These are phyloP conservation scores for Schizopygopsis malacanthus DNA, from an alignment of 2,797 vertebrate species.

Conservation along the genomic window DNA sequence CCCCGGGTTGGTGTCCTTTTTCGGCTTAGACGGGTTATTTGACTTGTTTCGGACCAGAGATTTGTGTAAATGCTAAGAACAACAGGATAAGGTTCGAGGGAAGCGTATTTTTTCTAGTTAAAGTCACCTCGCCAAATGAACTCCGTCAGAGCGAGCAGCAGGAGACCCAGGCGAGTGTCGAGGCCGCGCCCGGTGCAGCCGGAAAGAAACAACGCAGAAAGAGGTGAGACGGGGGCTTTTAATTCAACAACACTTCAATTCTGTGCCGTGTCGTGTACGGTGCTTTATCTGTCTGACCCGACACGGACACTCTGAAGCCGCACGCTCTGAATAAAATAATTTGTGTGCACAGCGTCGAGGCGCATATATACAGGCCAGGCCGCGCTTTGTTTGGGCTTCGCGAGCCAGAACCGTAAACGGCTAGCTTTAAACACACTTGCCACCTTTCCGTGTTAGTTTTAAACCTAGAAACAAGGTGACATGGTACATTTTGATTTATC, in stretches of 20 bases:
- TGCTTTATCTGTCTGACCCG: not conserved
- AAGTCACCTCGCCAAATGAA: constrained; percentile 90
- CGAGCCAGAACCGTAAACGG: constrained; percentile 41
- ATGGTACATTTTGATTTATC: not conserved
- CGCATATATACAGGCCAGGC: constrained; percentile 82
- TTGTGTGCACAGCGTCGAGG: constrained; percentile 84
- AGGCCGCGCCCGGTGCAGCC: constrained; percentile 99
- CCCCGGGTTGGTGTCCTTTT: constrained; percentile 61
- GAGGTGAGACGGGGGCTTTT: constrained; percentile 81
- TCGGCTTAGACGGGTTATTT: constrained; percentile 38
- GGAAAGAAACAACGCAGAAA: constrained; percentile 97
- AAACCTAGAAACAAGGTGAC: not conserved
- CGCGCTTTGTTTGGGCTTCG: constrained; percentile 93
- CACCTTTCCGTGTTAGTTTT: not conserved
- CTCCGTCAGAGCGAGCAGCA: constrained; percentile 99
- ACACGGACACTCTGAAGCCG: not conserved
- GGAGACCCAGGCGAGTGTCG: constrained; percentile 99
- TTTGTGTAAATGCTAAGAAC: constrained; percentile 51
- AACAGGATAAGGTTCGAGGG: constrained; percentile 64
- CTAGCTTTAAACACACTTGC: not conserved
- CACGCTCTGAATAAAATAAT: not conserved
- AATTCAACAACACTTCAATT: not conserved
- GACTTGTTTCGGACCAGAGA: constrained; percentile 25
- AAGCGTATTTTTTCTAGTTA: constrained; percentile 80
- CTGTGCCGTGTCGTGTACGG: not conserved